phyloP scores from a whole-genome alignment of 2,113 vertebrate genomes.

The Pseudorhombus dupliciocellatus region DNA sequence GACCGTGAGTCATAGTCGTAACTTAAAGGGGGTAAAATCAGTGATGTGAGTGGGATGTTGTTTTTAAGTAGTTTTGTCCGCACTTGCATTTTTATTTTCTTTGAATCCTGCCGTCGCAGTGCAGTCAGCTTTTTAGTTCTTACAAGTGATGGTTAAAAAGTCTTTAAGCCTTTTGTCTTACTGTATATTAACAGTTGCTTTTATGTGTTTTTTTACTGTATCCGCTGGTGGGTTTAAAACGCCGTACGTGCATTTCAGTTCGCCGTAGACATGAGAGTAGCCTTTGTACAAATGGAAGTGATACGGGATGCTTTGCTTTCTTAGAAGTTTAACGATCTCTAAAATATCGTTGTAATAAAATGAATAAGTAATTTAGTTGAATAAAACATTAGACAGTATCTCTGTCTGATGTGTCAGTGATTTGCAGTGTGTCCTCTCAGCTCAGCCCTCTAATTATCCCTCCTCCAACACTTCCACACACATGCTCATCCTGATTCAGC shows the following conservation, averaged over 20 bases:
- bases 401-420: constrained; percentile 17
- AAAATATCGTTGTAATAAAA: no score
- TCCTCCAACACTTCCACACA: constrained; percentile 8
- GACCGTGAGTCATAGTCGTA: constrained; percentile 28
- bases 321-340: constrained; percentile 29
- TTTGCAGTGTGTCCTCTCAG: constrained; percentile 1
- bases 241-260: constrained; percentile 36
- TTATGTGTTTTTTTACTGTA: not conserved
- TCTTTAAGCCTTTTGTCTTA: constrained; percentile 28
- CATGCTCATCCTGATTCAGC: constrained; percentile 42
- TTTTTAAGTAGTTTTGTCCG: constrained; percentile 44
- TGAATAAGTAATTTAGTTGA: constrained; percentile 20
- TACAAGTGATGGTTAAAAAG: constrained; percentile 11
- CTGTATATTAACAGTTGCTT: constrained; percentile 38
- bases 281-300: constrained; percentile 32
- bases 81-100: constrained; percentile 45
- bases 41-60: constrained; percentile 8
- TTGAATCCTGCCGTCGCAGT: constrained; percentile 19
- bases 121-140: constrained; percentile 38
- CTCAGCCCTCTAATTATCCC: not conserved
- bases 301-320: constrained; percentile 10
- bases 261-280: not conserved
- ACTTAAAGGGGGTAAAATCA: constrained; percentile 26
- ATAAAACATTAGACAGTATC: constrained; percentile 56
- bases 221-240: constrained; percentile 25